Base-by-base conservation (phyloP, 2,113 vertebrate genomes). In the Gallinago media region DNA sequence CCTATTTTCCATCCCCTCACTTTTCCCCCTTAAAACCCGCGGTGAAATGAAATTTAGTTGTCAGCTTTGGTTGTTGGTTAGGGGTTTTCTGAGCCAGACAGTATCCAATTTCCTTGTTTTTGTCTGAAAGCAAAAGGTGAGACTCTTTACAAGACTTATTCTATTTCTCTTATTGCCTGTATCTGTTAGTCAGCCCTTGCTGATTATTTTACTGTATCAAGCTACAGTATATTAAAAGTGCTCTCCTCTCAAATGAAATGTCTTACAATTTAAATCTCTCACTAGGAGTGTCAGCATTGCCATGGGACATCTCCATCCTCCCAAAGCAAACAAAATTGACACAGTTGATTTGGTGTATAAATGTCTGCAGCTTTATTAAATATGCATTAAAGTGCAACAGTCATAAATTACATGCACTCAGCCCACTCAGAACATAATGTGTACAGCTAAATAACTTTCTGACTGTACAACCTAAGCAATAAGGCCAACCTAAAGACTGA, bases 341-440 rank as follows among this genome's bases (percentile, higher is more conserved):
- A 97, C 96, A 95, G 94, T 97, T 97, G 97, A 97, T 97, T 97
- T 97, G 97, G 96, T 96, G 85, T 97, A 96, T 96, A 96, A 94
- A 97, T 97, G 97, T 97, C 97, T 97, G 90, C 80, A 82, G 97
- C 95, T 95, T 97, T 98, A 97, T 98, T 98, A 98, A 98, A 97
- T 97, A 98, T 98, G 96, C 97, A 97, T 97, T 97, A 96, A 97
- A 97, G 94, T 95, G 94, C 89, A 96, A 96, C 94, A 91, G 84
- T 97, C 97, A 97, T 98, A 98, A 97, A 97, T 96, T 97, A 96
- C 93, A 93, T 82, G 95, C 81, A 95, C 95, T 98, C 61, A 80
- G 82, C 94, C 96, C 93, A 96, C 97, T 97, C 95, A n/a, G 86
- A 96, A 95, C 82, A 94, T 96, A 97, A 97, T 94, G 80, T 87